A percentile compares a stretch with the other conserved stretches of the same genome.
Conservation (phyloP, 2,888 invertebrate species). For the Tetheella fluctuosa region DNA sequence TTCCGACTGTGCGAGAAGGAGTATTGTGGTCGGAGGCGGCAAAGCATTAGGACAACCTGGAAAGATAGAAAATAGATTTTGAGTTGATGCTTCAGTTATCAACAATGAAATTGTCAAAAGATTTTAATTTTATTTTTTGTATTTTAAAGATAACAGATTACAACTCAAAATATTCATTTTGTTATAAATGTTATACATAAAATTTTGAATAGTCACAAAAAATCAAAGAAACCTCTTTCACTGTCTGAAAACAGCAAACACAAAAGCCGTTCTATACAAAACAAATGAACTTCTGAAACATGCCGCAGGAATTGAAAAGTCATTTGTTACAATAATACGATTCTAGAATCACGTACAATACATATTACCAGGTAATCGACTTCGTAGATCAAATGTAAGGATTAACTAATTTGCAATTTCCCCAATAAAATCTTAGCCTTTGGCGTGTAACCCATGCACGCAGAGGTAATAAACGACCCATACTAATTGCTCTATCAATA, state of each 20-base stretch:
- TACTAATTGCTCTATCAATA: slow-evolving; percentile 73
- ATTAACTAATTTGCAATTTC: slow-evolving; percentile 72
- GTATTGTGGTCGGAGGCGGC: slow-evolving; percentile 96
- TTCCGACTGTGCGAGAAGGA: slow-evolving; percentile 96
- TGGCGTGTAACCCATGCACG: slow-evolving; percentile 55
- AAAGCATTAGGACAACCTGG: slow-evolving; percentile 96
- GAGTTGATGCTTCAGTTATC: not conserved
- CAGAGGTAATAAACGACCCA: slow-evolving; percentile 57
- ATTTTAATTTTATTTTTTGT: too few relatives aligned
- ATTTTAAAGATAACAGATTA: too few relatives aligned
- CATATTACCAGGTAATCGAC: slow-evolving; percentile 64
- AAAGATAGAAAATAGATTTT: slow-evolving; percentile 47
- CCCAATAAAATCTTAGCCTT: slow-evolving; percentile 72
- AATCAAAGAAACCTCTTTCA: slow-evolving; percentile 52
- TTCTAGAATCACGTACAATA: slow-evolving; percentile 57
- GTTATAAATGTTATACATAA: not conserved
- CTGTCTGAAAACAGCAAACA: slow-evolving; percentile 46
- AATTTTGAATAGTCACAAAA: not conserved
- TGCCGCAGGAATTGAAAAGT: slow-evolving; percentile 52
- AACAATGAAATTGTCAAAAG: not conserved
- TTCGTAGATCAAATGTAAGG: slow-evolving; percentile 57
- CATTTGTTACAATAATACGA: slow-evolving; percentile 49
- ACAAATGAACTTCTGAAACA: slow-evolving; percentile 49
- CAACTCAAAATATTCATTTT: not conserved
- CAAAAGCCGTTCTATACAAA: slow-evolving; percentile 54